Conservation (phyloP, 2,888 invertebrate species). For the Acronicta psi region DNA sequence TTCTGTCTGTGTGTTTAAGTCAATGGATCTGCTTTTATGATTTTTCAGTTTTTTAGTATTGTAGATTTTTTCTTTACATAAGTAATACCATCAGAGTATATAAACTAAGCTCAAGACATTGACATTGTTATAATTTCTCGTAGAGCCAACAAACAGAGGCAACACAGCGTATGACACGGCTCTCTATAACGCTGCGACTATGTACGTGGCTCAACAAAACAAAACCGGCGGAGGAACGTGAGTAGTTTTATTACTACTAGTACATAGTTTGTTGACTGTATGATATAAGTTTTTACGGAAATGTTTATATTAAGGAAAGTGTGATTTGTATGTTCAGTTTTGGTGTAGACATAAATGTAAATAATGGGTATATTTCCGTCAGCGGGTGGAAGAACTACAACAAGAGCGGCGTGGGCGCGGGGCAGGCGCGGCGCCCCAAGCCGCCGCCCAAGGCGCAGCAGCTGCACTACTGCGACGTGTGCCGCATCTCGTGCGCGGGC, state of each 20-base stretch:
- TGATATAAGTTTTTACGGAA: no score
- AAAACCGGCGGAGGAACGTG: slow-evolving; percentile 86
- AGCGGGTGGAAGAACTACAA: slow-evolving; percentile 85
- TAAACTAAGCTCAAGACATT: slow-evolving; percentile 1
- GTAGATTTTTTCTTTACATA: no score
- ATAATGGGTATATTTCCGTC: not conserved
- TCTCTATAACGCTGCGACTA: slow-evolving; percentile 97
- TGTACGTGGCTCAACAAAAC: slow-evolving; percentile 96
- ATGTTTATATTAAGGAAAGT: no score
- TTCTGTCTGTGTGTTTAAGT: slow-evolving; percentile 1
- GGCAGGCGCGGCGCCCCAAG: slow-evolving; percentile 91
- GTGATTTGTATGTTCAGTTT: no score
- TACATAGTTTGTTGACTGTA: no score
- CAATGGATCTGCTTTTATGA: not conserved
- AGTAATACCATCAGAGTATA: no score
- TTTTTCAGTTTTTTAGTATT: not conserved
- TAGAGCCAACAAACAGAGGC: slow-evolving; percentile 90
- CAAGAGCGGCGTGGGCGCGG: slow-evolving; percentile 85
- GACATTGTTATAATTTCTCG: slow-evolving; percentile 9
- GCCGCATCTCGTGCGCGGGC: slow-evolving; percentile 99
- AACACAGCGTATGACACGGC: slow-evolving; percentile 98
- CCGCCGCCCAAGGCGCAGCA: slow-evolving; percentile 97
- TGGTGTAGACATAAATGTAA: no score
- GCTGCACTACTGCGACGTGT: slow-evolving; percentile 99
- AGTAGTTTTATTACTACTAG: slow-evolving; percentile 50